These are phyloP conservation scores for Elephas maximus DNA, from an alignment of 2,113 vertebrate genomes.

Conservation along the genomic window DNA sequence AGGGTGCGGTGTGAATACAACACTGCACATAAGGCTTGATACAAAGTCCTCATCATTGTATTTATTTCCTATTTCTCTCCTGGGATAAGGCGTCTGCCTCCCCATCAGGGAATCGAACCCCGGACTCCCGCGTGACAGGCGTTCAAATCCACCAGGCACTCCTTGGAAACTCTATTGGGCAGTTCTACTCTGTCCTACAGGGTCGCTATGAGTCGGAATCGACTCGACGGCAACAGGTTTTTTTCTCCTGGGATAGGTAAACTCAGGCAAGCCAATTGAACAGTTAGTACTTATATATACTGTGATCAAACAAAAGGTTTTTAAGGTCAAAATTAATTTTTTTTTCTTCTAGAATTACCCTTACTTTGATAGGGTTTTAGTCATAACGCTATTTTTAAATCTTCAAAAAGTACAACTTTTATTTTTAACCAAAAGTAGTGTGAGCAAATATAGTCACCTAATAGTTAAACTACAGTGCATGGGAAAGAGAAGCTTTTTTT, in stretches of 20 bases:
- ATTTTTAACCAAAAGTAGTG: background rate
- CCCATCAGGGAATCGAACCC: no score
- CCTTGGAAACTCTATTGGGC: no score
- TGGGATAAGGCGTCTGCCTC: background rate
- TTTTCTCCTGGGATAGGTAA: conserved; percentile 33
- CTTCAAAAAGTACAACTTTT: background rate
- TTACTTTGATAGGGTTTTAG: background rate
- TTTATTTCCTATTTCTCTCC: background rate
- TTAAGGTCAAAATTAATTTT: background rate
- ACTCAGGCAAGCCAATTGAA: background rate
- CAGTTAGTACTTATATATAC: background rate
- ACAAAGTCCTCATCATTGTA: background rate
- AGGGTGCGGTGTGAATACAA: background rate
- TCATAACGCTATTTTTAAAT: background rate
- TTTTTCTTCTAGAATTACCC: background rate
- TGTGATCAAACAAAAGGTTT: background rate
- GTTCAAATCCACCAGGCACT: no score
- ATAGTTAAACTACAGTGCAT: background rate
- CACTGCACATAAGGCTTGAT: background rate
- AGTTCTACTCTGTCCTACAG: no score
- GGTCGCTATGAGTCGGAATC: no score
- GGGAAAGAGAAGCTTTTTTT: background rate
- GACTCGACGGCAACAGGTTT: no score
- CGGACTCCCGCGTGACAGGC: no score
- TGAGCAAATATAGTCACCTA: background rate